A percentile compares a stretch with the other conserved stretches of the same genome.
Conservation (phyloP, 2,113 vertebrate species). For the Ochotona curzoniae region DNA sequence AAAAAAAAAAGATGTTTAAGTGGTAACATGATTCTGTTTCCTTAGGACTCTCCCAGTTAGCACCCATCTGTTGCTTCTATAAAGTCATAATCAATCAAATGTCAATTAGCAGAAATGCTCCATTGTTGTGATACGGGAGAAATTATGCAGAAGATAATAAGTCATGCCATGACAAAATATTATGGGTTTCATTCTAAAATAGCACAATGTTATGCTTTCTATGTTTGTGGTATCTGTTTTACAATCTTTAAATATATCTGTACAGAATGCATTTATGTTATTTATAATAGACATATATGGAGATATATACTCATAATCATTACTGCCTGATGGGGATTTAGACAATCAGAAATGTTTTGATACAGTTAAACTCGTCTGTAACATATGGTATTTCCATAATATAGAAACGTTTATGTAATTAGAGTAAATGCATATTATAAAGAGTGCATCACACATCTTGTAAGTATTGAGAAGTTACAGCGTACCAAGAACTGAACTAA, state of each 20-base stretch:
- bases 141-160: background rate
- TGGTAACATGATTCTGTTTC: background rate
- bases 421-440: background rate
- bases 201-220: background rate
- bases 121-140: background rate
- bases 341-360: background rate
- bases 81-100: background rate
- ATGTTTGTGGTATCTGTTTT: background rate
- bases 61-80: background rate
- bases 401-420: background rate
- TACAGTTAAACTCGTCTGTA: background rate
- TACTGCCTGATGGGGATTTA: background rate
- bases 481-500: background rate
- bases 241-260: background rate
- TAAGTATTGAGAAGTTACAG: background rate
- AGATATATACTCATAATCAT: background rate
- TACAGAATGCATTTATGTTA: background rate
- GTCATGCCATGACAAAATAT: background rate
- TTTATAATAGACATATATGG: background rate
- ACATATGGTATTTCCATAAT: background rate
- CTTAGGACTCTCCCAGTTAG: background rate
- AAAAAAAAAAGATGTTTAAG: background rate
- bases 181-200: background rate
- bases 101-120: background rate
- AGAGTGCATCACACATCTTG: background rate